Conservation (phyloP, 2,888 invertebrate species). For the Pedicia rivosa region DNA sequence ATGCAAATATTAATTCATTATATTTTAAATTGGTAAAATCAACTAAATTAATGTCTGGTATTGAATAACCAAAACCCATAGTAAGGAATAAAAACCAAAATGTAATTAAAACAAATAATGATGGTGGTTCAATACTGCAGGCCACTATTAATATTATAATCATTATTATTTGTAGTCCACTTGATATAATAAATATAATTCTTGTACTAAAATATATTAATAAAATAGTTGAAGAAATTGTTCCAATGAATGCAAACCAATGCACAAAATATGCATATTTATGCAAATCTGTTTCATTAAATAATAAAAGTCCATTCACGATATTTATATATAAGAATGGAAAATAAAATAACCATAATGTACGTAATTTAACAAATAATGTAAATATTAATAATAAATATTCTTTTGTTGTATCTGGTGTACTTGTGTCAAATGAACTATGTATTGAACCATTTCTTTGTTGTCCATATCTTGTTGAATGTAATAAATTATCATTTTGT, state of each 20-base stretch:
- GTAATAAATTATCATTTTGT: too few species aligned
- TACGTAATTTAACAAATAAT: neutral
- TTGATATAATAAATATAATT: neutral
- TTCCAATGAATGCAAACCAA: neutral
- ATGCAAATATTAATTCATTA: slow-evolving; percentile 1
- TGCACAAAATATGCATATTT: neutral
- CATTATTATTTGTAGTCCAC: neutral
- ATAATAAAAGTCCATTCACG: too few species aligned
- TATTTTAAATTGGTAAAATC: slow-evolving; percentile 1
- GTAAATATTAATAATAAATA: too few species aligned
- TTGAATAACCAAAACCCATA: neutral
- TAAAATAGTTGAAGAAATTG: neutral
- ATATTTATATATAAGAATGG: neutral
- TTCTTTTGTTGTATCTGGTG: too few species aligned
- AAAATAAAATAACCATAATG: neutral
- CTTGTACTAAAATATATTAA: neutral
- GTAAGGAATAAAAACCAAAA: neutral
- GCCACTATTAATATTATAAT: neutral
- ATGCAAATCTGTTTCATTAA: neutral
- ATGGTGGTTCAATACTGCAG: neutral
- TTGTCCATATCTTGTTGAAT: too few species aligned
- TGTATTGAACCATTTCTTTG: too few species aligned
- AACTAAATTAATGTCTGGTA: neutral
- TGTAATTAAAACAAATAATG: neutral
- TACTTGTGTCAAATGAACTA: too few species aligned